Evolutionary conservation across 2,113 vertebrate species (phyloP).

Genomic region (Macrotus californicus): DNA sequence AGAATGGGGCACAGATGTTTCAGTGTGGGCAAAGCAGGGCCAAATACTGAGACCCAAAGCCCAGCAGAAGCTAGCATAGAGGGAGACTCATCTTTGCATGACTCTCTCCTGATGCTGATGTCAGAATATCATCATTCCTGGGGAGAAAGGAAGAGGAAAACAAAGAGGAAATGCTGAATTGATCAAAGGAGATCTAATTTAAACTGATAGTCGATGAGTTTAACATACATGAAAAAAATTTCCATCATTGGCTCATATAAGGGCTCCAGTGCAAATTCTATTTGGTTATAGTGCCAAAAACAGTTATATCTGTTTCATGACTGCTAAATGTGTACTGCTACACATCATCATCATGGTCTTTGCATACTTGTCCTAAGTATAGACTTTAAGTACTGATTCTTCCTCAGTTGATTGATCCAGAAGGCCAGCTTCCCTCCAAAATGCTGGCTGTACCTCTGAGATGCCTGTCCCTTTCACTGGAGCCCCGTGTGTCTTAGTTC

Average conservation of each 20-base stretch:
- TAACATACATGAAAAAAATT: neutral
- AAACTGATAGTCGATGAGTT: neutral
- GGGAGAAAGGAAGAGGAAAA: neutral
- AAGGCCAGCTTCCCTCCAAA: neutral
- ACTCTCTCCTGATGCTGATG: accelerated
- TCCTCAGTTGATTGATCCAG: neutral
- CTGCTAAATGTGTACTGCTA: neutral
- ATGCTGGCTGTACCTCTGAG: neutral
- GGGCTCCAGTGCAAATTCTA: neutral
- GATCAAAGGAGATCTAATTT: neutral
- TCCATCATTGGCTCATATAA: neutral
- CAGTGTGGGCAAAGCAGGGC: neutral
- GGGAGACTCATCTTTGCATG: neutral
- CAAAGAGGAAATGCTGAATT: neutral
- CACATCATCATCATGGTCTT: neutral
- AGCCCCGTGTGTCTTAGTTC: neutral
- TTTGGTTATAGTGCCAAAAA: neutral
- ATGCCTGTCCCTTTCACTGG: accelerated
- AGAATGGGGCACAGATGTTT: neutral
- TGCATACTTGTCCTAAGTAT: neutral
- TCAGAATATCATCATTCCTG: neutral
- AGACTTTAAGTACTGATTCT: neutral
- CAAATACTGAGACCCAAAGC: neutral
- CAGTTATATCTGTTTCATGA: neutral
- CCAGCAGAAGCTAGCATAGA: neutral